Evolutionary conservation across 2,888 invertebrate species (phyloP), one percentile per base, ranked within the genome.

Genomic region (Amiota communis): DNA sequence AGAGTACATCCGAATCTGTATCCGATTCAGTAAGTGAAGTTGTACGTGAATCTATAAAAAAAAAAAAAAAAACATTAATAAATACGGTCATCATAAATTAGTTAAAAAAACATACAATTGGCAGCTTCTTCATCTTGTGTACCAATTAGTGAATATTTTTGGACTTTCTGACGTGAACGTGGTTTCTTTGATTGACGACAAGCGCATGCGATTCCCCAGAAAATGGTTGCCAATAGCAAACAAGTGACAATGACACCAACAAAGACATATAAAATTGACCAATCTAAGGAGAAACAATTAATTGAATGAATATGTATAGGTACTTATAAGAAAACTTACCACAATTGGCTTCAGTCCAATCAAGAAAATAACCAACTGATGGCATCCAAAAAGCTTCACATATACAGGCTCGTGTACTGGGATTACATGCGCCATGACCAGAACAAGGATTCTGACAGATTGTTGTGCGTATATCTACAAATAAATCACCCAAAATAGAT

Each of bases 351-450:
- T 94, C 92, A 86, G 92, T 92, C 47, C 92, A 92, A 76, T 93
- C 91, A 87, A 93, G 91, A 74, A 92, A 92, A 68, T 92, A 92
- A 76, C 95, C 91, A 51, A 95, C 91, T 88, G 96, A 95, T 90
- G 96, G 95, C 97, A 98, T 98, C 98, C 98, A 98, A 91, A 98
- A 98, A 20, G 97, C 95, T 90, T 98, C 97, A 90, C 98, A 98
- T 83, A 95, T 92, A 87, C 98, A 98, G 72, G 93, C 92, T 81
- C 97, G 92, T 8, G 95, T 93, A 80, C 94, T 93, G 86, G 94
- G 94, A 88, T 97, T 94, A 90, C 98, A 98, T 51, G 92, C 92
- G 71, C 98, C 98, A 90, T 98, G 98, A 64, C 95, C 95, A 56
- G 97, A 97, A 90, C 98, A 98, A 89, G 95, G 92, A 90, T 97